Base-by-base conservation (phyloP, 2,797 vertebrate species). In the Pseudochromis fuscus region DNA sequence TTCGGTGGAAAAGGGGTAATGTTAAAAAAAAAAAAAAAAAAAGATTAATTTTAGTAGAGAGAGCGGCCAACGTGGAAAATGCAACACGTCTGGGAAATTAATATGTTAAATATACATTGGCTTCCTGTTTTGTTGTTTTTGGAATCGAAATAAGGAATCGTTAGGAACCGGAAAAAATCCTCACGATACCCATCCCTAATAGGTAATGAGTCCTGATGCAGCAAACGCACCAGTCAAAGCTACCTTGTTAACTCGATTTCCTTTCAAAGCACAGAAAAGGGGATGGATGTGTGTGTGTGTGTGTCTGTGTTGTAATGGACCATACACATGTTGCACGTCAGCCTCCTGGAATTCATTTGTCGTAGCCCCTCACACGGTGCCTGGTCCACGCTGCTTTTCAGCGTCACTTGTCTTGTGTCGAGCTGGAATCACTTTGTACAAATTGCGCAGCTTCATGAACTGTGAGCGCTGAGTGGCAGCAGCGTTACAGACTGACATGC, bases 171-270 rank as follows among this genome's bases (percentile, higher is more conserved):
- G n/a, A n/a, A n/a, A n/a, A n/a, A n/a, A n/a, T n/a, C n/a, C n/a
- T n/a, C n/a, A n/a, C n/a, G n/a, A n/a, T n/a, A n/a, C n/a, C n/a
- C n/a, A n/a, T n/a, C n/a, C n/a, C n/a, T n/a, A 21, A 16, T 30
- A 24, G 35, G 31, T 30, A 69, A 69, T 48, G 70, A 49, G 25
- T 52, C 37, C 40, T 50, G 42, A 48, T 46, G 57, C 4, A n/a
- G 46, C 55, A 31, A 71, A 62, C 11, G 30, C 23, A 45, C 31
- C 49, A 69, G 48, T 75, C 35, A 72, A 18, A 46, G 23, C 44
- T 28, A 30, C 42, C 71, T 71, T 68, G 55, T 88, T 84, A 77
- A 33, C 52, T 75, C 11, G 31, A 79, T 84, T 83, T 44, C 13
- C 38, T 60, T 55, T 84, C 37, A 33, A 45, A 71, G 62, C 56